Evolutionary conservation across 1,140 invertebrate species (phyloP), one percentile per base, ranked within the genome.

Genomic region (Myzus persicae): DNA sequence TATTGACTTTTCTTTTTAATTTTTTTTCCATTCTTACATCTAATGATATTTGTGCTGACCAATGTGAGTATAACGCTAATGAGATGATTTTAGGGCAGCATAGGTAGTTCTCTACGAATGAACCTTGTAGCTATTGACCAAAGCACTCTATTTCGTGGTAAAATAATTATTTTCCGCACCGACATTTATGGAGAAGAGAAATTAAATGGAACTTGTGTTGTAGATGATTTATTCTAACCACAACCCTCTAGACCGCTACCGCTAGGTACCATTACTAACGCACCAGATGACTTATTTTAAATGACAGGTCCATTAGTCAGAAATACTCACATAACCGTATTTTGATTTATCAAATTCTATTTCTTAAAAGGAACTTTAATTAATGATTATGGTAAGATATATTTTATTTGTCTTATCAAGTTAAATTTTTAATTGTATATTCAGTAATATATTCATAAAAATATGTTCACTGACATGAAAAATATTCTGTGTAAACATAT

Each of bases 301-400:
- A 54, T 54, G 46, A 26, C 88, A 51, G 20, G 22, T 14, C 88
- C 88, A 54, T 54, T 90, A 54, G 46, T 54, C 88, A 90, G 22
- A 48, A 88, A 88, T 88, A 90, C 87, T 89, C 40, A 36, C 22
- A 87, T n/a, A 48, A n/a, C n/a, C 31, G 22, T 20, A 46, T 90
- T 90, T 90, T 90, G 88, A 90, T 90, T 90, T 90, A 90, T 90
- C 46, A 90, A 54, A 54, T n/a, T 38, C 46, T 40, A 38, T 90
- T 54, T 26, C 24, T 90, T 36, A 88, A 48, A 46, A 88, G 4
- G 31, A 88, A 36, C n/a, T 88, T 84, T 48, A 51, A 88, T 88
- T 36, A 48, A 88, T 88, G 20, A 88, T 31, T 44, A 85, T 26
- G 5, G 14, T 44, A 44, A 85, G 11, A n/a, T 85, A 85, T 26